phyloP scores from a whole-genome alignment of 2,888 invertebrate species.

The Callosobruchus maculatus region DNA sequence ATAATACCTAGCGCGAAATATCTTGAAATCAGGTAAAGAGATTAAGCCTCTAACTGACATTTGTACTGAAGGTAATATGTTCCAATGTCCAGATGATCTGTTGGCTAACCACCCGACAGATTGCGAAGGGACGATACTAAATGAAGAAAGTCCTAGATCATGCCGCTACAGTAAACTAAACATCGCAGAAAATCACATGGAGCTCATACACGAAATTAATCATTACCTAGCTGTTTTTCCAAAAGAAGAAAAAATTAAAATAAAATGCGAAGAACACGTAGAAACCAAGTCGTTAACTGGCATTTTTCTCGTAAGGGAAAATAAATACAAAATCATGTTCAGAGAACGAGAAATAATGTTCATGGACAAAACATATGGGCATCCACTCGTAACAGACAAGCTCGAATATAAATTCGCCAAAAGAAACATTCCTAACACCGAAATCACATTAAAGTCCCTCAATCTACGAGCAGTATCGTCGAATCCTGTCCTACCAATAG shows the following conservation, averaged over 20 bases:
- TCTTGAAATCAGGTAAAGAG: constrained; percentile 10
- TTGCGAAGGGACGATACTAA: not conserved
- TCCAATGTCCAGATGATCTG: constrained; percentile 9
- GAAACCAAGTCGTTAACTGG: too few relatives aligned
- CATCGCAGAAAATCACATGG: constrained; percentile 8
- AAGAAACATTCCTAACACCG: too few relatives aligned
- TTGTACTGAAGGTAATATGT: constrained; percentile 9
- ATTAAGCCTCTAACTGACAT: constrained; percentile 13
- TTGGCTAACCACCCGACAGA: not conserved
- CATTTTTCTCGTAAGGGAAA: constrained; percentile 1
- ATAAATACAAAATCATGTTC: not conserved
- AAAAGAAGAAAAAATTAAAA: constrained; percentile 2
- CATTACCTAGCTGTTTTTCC: constrained; percentile 10
- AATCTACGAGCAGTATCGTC: too few relatives aligned
- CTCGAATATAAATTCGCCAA: constrained; percentile 2
- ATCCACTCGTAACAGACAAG: constrained; percentile 6
- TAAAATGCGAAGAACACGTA: too few relatives aligned
- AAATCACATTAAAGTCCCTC: too few relatives aligned
- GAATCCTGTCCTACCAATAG: too few relatives aligned
- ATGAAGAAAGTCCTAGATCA: not conserved
- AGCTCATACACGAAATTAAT: constrained; percentile 12
- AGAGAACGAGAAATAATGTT: too few relatives aligned
- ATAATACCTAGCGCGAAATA: constrained; percentile 9
- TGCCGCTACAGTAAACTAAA: constrained; percentile 1
- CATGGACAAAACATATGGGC: constrained; percentile 7